phyloP scores from a whole-genome alignment of 2,797 vertebrate species.

The Crocidura indochinensis region DNA sequence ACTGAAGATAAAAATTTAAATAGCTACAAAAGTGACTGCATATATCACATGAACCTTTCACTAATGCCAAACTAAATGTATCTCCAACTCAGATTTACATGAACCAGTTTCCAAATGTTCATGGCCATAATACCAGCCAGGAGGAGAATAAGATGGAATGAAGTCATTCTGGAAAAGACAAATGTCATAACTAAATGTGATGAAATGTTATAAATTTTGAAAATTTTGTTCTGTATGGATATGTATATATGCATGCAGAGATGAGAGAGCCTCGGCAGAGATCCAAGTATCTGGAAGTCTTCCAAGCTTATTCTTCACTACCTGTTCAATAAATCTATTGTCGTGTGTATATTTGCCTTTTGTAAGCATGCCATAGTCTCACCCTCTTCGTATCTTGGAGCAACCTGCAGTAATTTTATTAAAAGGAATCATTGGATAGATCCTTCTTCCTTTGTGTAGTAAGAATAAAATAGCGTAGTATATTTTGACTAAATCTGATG shows the following conservation, averaged over 20 bases:
- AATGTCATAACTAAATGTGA: background rate
- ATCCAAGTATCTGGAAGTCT: background rate
- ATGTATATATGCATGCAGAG: no score
- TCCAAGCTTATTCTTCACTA: background rate
- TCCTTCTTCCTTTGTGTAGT: background rate
- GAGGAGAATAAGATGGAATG: background rate
- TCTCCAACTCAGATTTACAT: background rate
- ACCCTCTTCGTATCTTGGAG: background rate
- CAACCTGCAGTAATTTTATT: background rate
- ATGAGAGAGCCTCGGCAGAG: background rate
- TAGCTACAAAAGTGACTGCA: slow-evolving; percentile 27
- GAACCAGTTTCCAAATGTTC: slow-evolving; percentile 13
- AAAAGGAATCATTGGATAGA: background rate
- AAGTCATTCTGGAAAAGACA: background rate
- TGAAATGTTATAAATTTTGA: slow-evolving; percentile 31
- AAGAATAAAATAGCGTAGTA: slow-evolving; percentile 18
- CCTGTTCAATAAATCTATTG: background rate
- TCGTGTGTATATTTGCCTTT: background rate
- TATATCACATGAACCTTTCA: background rate
- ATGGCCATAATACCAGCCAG: background rate
- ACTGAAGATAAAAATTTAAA: background rate
- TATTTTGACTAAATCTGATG: slow-evolving; percentile 10
- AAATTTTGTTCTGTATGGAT: background rate
- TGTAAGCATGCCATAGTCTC: background rate
- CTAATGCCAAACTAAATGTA: slow-evolving; percentile 13